Conservation (phyloP, 2,113 vertebrate genomes). For the Colinus virginianus region DNA sequence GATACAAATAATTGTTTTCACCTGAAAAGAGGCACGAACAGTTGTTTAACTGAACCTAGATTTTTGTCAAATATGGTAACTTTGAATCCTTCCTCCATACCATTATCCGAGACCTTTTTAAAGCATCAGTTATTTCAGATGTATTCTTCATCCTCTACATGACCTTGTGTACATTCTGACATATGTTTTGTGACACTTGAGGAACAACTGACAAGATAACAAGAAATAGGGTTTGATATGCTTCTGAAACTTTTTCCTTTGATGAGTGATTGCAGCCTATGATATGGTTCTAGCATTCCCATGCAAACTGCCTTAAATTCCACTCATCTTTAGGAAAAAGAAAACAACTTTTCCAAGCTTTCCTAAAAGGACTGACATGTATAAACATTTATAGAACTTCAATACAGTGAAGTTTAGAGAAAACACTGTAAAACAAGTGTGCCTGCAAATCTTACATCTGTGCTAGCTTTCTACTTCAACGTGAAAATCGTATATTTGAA, state of each 20-base stretch:
- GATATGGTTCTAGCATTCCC: background rate
- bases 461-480: background rate
- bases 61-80: background rate
- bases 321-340: background rate
- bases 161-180: constrained; percentile 39
- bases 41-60: background rate
- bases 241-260: background rate
- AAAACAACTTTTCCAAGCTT: background rate
- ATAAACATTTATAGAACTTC: no score
- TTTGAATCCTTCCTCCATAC: background rate
- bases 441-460: background rate
- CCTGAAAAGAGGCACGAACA: background rate
- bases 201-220: background rate
- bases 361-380: background rate
- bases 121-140: background rate
- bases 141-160: background rate
- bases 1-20: constrained; percentile 5
- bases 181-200: constrained; percentile 9
- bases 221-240: background rate
- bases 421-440: background rate
- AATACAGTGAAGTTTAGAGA: no score
- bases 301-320: background rate
- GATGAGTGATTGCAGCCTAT: background rate
- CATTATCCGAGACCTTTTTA: constrained; percentile 8
- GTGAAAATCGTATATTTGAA: background rate